These are phyloP conservation scores for Trisateles emortualis DNA, from an alignment of 2,888 invertebrate genomes.

Conservation along the genomic window DNA sequence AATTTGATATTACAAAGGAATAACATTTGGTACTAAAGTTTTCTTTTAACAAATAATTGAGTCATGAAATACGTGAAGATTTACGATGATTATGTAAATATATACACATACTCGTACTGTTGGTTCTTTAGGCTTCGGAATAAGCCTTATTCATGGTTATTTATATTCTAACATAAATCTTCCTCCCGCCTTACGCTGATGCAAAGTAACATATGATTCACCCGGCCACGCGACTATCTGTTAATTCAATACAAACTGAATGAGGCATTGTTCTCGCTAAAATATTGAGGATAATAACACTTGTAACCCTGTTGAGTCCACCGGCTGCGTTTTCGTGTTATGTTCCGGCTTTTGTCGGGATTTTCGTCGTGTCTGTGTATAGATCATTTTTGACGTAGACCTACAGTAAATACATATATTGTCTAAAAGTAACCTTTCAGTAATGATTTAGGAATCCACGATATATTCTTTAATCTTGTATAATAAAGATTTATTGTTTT, in stretches of 20 bases:
- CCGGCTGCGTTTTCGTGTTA: background rate
- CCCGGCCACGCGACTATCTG: constrained; percentile 56
- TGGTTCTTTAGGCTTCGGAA: background rate
- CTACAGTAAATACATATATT: no score
- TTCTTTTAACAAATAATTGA: background rate
- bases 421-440: no score
- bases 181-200: constrained; percentile 36
- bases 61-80: background rate
- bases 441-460: no score
- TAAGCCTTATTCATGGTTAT: constrained; percentile 5
- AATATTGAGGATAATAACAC: constrained; percentile 53
- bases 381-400: no score
- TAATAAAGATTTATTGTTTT: no score
- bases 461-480: no score
- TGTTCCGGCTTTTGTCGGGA: background rate
- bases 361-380: background rate
- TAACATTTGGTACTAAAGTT: background rate
- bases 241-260: constrained; percentile 58
- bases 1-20: no score
- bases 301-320: constrained; percentile 2
- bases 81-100: background rate
- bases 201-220: constrained; percentile 53
- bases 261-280: constrained; percentile 64
- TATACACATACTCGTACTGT: background rate
- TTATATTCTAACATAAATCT: constrained; percentile 29